Base-by-base conservation (phyloP, 2,888 invertebrate species). In the Morpho achilles region DNA sequence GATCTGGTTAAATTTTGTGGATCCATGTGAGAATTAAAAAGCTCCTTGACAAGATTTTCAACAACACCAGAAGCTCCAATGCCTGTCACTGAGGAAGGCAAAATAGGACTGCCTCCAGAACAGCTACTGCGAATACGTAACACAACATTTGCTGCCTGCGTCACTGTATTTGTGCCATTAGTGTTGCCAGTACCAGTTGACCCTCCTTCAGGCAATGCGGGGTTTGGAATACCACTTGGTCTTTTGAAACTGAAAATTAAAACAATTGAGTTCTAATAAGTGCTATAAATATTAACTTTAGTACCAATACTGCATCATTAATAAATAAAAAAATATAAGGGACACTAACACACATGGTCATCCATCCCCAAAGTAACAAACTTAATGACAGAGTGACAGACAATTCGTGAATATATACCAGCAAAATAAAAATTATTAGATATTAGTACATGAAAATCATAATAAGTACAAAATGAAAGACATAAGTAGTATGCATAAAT, bases 1-100 rank as follows among this genome's bases (percentile, higher is more conserved):
- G 91, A 91, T 52, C 92, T 76, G 7, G 91, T 84, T 67, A 92
- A 79, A 58, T 86, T 85, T 67, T 92, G 92, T 59, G 92, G 91
- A 58, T 89, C 92, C 4, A 87, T 80, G 58, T 80, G 91, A 62
- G 80, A 84, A 81, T 68, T 90, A 65, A 86, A 84, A 76, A 91
- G 80, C 70, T 87, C 91, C 58, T 84, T 85, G 3, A 78, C 85
- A 43, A 90, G 72, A 23, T 79, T 76, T 62, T 88, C 88, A 10
- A 85, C 86, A 16, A 76, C 89, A 10, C 86, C 87, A 0, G 84
- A 75, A 1, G 83, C 77, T 1, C 88, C 88, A 0, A 76, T 65
- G 0, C 87, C 90, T 2, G 79, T 75, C 7, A 90, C 74, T 7
- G 73, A 67, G 54, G 67, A 73, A 1, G 90, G 89, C 56, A 88